phyloP scores from a whole-genome alignment of 92 coral and sea anemone species.

The Phymanthus crucifer region DNA sequence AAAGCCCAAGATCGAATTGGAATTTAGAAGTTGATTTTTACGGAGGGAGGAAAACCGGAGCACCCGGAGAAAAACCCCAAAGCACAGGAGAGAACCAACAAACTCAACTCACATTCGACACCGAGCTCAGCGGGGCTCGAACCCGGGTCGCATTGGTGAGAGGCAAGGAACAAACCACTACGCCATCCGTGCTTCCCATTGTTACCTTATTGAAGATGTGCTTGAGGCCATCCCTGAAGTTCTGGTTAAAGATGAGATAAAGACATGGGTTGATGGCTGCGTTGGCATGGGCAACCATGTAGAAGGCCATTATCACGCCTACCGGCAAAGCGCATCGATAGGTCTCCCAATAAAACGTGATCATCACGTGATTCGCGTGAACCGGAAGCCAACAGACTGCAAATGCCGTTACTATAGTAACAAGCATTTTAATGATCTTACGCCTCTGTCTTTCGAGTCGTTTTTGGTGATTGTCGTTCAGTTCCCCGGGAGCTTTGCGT shows the following conservation, averaged over 20 bases:
- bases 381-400: constrained; percentile 79
- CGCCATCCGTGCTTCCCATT: too few relatives aligned
- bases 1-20: too few relatives aligned
- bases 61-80: too few relatives aligned
- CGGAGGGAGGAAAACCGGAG: too few relatives aligned
- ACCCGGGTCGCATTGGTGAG: too few relatives aligned
- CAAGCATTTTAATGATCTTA: constrained; percentile 63
- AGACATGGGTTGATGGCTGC: constrained; percentile 73
- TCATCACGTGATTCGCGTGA: constrained; percentile 45
- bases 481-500: constrained; percentile 62
- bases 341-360: constrained; percentile 24
- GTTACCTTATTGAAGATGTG: constrained; percentile 37
- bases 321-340: constrained; percentile 36
- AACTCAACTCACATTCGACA: too few relatives aligned
- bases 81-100: too few relatives aligned
- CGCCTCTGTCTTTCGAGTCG: constrained; percentile 62
- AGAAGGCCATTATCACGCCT: constrained; percentile 19
- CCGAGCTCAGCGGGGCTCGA: too few relatives aligned
- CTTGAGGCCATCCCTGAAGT: constrained; percentile 55
- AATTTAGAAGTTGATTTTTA: too few relatives aligned
- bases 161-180: too few relatives aligned
- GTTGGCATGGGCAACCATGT: constrained; percentile 60
- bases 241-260: constrained; percentile 70
- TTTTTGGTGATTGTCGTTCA: constrained; percentile 48
- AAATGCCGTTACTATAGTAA: constrained; percentile 67